A percentile compares a stretch with the other conserved stretches of the same genome.
Conservation (phyloP, 2,797 vertebrate species). For the Melanotaenia maccullochi region DNA sequence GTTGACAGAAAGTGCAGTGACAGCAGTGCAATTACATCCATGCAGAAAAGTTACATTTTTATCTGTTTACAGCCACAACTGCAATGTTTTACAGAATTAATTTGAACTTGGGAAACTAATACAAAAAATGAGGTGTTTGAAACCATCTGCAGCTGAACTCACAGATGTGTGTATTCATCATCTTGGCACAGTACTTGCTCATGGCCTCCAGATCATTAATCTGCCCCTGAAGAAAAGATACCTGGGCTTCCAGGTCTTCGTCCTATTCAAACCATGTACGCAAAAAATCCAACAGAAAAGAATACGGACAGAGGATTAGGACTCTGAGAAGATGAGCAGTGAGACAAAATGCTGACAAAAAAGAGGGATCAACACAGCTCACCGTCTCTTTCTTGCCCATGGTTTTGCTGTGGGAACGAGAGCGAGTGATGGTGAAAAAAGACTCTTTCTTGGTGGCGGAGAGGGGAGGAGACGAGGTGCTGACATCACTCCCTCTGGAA, state of each 20-base stretch:
- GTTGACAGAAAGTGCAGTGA: too few species aligned
- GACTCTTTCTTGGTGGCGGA: constrained; percentile 94
- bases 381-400: constrained; percentile 92
- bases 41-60: too few species aligned
- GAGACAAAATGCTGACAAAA: neutral
- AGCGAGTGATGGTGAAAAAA: constrained; percentile 97
- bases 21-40: too few species aligned
- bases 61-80: too few species aligned
- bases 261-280: constrained; percentile 78
- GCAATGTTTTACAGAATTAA: too few species aligned
- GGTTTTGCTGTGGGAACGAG: constrained; percentile 95
- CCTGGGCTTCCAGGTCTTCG: constrained; percentile 94
- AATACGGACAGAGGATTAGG: neutral
- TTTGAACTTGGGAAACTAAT: too few species aligned
- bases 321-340: neutral
- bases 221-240: constrained; percentile 97
- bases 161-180: constrained; percentile 97
- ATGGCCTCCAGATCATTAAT: constrained; percentile 98
- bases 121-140: neutral
- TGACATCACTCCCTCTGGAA: constrained; percentile 87
- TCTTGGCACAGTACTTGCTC: constrained; percentile 98
- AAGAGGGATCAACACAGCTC: constrained; percentile 56
- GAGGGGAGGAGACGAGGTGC: constrained; percentile 90
- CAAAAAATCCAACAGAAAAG: neutral
- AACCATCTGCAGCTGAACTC: constrained; percentile 66